phyloP scores from a whole-genome alignment of 2,888 invertebrate genomes.

The Acanthococcus lagerstroemiae region DNA sequence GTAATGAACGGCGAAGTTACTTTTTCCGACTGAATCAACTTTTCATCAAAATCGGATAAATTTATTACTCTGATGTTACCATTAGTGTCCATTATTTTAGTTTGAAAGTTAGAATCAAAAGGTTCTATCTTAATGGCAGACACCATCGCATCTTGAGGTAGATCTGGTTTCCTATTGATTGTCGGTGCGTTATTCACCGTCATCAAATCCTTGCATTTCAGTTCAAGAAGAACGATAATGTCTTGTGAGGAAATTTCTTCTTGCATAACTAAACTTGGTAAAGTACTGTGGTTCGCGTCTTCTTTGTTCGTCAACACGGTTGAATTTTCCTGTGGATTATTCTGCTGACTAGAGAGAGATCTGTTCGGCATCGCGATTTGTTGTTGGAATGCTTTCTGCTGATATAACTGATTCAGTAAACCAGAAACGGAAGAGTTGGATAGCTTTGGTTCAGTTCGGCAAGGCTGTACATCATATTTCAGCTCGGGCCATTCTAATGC shows the following conservation, averaged over 20 bases:
- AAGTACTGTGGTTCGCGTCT: background rate
- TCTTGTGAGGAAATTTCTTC: slow-evolving; percentile 13
- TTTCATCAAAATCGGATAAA: slow-evolving; percentile 2
- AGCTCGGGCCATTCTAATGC: background rate
- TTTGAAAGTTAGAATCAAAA: background rate
- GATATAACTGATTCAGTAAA: background rate
- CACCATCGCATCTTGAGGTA: background rate
- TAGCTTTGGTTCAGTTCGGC: slow-evolving; percentile 1
- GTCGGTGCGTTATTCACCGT: background rate
- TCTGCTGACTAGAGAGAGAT: background rate
- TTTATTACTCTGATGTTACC: background rate
- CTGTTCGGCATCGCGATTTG: too few relatives aligned
- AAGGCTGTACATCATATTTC: background rate
- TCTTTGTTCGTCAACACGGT: background rate
- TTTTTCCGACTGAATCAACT: slow-evolving; percentile 7
- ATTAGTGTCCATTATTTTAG: slow-evolving; percentile 1
- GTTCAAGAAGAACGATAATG: slow-evolving; percentile 14
- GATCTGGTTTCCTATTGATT: background rate
- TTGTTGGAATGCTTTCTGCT: background rate
- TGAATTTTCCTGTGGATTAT: slow-evolving; percentile 5
- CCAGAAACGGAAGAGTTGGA: background rate
- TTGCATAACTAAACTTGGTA: background rate
- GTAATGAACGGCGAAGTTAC: background rate
- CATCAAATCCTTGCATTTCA: slow-evolving; percentile 3
- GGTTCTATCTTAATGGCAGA: background rate